phyloP scores from a whole-genome alignment of 2,113 vertebrate species.

The Vicugna pacos region DNA sequence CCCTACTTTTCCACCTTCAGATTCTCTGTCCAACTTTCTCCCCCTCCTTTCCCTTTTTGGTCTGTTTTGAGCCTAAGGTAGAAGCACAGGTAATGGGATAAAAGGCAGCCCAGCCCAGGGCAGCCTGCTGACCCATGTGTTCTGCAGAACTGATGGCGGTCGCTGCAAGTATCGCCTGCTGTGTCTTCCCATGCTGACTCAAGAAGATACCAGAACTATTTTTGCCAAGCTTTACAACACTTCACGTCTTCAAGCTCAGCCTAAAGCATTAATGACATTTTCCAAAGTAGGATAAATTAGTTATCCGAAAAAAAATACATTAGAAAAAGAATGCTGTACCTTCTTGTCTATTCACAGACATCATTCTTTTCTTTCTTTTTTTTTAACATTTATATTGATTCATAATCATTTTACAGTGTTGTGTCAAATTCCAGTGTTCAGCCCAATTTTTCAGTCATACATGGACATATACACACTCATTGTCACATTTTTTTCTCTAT shows the following conservation, averaged over 20 bases:
- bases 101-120: not conserved
- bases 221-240: not conserved
- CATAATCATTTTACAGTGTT: too few relatives aligned
- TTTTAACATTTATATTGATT: too few relatives aligned
- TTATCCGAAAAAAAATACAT: not conserved
- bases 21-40: not conserved
- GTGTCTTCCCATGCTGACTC: not conserved
- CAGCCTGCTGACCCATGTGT: not conserved
- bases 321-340: conserved; percentile 10
- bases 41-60: not conserved
- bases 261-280: not conserved
- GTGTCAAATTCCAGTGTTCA: too few relatives aligned
- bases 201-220: not conserved
- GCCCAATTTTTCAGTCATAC: too few relatives aligned
- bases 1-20: conserved; percentile 1
- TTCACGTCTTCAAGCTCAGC: not conserved
- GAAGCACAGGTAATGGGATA: not conserved
- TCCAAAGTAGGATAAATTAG: not conserved
- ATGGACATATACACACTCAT: too few relatives aligned
- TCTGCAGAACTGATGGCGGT: not conserved
- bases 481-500: too few relatives aligned
- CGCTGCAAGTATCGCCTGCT: not conserved
- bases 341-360: not conserved
- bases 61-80: not conserved
- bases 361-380: not conserved